These are phyloP conservation scores for Poeciliopsis paucimaculata DNA, from an alignment of 2,797 vertebrate species.

Conservation along the genomic window DNA sequence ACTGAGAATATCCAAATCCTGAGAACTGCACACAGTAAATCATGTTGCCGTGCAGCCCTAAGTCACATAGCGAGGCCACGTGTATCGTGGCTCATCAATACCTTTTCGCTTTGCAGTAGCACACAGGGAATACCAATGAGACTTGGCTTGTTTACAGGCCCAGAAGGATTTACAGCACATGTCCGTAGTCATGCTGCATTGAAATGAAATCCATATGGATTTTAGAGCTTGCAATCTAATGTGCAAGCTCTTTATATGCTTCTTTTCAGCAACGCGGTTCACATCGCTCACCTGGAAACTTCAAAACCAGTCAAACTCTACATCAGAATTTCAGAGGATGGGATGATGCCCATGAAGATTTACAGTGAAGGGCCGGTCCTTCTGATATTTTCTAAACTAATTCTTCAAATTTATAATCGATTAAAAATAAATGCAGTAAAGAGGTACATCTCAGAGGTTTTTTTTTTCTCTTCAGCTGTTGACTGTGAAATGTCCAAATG, in stretches of 20 bases:
- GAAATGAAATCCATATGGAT: slow-evolving; percentile 43
- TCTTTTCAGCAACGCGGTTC: slow-evolving; percentile 3
- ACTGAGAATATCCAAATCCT: not conserved
- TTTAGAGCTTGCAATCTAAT: slow-evolving; percentile 19
- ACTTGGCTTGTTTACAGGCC: slow-evolving; percentile 40
- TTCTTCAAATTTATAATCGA: not conserved
- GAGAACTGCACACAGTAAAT: slow-evolving; percentile 21
- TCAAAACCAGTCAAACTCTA: not conserved
- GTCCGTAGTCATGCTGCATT: slow-evolving; percentile 27
- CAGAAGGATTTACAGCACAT: slow-evolving; percentile 47
- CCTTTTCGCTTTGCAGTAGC: slow-evolving; percentile 41
- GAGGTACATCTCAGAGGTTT: not conserved
- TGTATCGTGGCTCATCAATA: slow-evolving; percentile 63
- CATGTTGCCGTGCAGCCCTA: slow-evolving; percentile 8
- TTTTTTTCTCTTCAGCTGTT: not conserved
- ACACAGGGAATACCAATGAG: slow-evolving; percentile 61
- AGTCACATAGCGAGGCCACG: slow-evolving; percentile 59
- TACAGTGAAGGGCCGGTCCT: not conserved
- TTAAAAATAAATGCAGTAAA: not conserved
- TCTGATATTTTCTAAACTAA: not conserved
- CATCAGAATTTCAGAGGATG: not conserved
- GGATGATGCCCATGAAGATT: not conserved
- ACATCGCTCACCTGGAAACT: not conserved
- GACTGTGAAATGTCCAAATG: not conserved
- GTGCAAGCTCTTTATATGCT: not conserved